These are phyloP conservation scores for Phrynocephalus guinanensis DNA, from an alignment of 2,797 vertebrate species.

Conservation along the genomic window DNA sequence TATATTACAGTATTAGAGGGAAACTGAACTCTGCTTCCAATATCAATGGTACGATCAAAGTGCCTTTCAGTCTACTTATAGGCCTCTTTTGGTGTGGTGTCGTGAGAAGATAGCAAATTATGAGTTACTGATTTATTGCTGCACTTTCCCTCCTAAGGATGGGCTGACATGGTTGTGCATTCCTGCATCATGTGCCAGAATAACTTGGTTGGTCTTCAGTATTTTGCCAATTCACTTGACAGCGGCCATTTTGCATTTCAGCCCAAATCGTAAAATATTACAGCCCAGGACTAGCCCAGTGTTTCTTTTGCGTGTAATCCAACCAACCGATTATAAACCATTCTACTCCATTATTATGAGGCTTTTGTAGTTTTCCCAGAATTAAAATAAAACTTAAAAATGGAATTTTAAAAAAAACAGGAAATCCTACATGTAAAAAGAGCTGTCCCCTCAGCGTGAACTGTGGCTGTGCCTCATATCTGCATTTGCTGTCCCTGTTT, in stretches of 20 bases:
- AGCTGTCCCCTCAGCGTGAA: neutral
- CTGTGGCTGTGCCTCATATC: neutral
- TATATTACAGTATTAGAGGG: too few relatives aligned
- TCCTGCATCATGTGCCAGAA: neutral
- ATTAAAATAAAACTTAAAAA: neutral
- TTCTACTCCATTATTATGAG: neutral
- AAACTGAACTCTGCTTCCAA: too few relatives aligned
- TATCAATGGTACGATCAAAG: too few relatives aligned
- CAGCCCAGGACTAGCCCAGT: neutral
- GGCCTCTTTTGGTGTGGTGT: neutral
- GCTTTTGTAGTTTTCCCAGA: neutral
- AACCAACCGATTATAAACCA: neutral
- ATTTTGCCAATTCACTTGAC: neutral
- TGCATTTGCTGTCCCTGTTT: neutral
- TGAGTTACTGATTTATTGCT: neutral
- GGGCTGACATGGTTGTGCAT: neutral
- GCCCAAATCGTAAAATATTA: neutral
- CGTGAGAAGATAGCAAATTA: neutral
- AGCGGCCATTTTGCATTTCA: neutral
- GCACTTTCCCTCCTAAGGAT: neutral
- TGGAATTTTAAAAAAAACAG: neutral
- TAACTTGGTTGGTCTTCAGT: neutral
- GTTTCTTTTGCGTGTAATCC: neutral
- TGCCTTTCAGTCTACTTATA: too few relatives aligned
- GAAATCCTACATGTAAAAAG: accelerated